Evolutionary conservation across 92 coral and sea anemone species (phyloP).

Genomic region (Desmophyllum pertusum): DNA sequence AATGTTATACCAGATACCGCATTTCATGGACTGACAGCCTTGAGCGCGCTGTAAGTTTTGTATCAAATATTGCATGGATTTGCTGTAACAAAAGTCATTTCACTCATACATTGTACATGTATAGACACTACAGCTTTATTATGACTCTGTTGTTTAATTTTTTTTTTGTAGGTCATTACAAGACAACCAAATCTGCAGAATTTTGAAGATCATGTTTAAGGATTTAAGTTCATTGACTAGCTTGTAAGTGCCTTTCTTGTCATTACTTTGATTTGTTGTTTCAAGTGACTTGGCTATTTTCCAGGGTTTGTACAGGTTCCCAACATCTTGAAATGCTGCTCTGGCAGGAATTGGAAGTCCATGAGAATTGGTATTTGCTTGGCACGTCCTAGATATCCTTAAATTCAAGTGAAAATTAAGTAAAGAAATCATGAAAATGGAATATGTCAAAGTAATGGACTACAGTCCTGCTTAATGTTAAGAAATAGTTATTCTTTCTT

Average conservation of each 20-base stretch:
- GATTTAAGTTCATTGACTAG: conserved; percentile 59
- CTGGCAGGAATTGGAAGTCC: no score
- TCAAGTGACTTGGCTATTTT: background rate
- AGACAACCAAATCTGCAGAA: conserved; percentile 76
- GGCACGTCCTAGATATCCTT: no score
- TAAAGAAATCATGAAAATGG: no score
- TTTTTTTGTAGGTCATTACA: conserved; percentile 53
- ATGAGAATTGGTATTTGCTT: no score
- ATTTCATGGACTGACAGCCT: conserved; percentile 71
- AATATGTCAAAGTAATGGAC: no score
- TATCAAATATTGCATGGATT: background rate
- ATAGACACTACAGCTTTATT: background rate
- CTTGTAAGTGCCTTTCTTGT: conserved; percentile 57
- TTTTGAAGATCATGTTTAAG: conserved; percentile 71
- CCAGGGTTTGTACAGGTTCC: no score
- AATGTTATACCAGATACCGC: conserved; percentile 81
- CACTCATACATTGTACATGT: background rate
- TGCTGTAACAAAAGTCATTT: background rate
- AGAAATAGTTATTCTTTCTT: background rate
- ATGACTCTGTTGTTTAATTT: background rate
- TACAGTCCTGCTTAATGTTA: no score
- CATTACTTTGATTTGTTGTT: background rate
- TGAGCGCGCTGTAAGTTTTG: conserved; percentile 71
- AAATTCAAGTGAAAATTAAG: no score
- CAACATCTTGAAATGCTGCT: no score